Conservation (phyloP, 2,113 vertebrate species). For the Dicerorhinus sumatrensis region DNA sequence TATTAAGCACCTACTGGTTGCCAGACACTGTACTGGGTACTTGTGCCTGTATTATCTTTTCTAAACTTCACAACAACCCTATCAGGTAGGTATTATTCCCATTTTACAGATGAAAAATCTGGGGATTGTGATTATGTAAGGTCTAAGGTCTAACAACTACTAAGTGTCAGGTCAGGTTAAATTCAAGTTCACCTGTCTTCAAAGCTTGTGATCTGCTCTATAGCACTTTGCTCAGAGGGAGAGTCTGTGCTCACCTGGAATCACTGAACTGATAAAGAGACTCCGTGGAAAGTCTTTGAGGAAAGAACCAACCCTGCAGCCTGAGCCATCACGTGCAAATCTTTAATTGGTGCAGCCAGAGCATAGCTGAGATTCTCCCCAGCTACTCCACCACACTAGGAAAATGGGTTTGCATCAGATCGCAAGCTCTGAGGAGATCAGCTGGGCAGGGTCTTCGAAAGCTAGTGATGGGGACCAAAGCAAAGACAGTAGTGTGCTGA, state of each 20-base stretch:
- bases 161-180: not conserved
- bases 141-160: not conserved
- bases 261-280: not conserved
- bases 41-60: not conserved
- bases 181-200: not conserved
- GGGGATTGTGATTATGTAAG: not conserved
- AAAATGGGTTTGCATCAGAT: not conserved
- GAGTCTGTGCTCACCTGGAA: not conserved
- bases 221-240: not conserved
- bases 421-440: not conserved
- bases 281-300: constrained; percentile 27
- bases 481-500: not conserved
- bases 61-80: not conserved
- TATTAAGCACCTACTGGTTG: not conserved
- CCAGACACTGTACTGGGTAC: not conserved
- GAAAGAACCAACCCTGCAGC: constrained; percentile 50
- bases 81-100: not conserved
- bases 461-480: not conserved
- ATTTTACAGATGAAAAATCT: not conserved
- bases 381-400: not conserved
- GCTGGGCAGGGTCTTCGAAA: constrained; percentile 8
- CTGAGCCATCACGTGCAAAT: constrained; percentile 77
- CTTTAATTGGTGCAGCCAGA: constrained; percentile 65
- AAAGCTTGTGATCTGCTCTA: not conserved
- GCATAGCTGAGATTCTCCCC: constrained; percentile 66